phyloP scores from a whole-genome alignment of 2,113 vertebrate species.

The Formicarius rufipectus region DNA sequence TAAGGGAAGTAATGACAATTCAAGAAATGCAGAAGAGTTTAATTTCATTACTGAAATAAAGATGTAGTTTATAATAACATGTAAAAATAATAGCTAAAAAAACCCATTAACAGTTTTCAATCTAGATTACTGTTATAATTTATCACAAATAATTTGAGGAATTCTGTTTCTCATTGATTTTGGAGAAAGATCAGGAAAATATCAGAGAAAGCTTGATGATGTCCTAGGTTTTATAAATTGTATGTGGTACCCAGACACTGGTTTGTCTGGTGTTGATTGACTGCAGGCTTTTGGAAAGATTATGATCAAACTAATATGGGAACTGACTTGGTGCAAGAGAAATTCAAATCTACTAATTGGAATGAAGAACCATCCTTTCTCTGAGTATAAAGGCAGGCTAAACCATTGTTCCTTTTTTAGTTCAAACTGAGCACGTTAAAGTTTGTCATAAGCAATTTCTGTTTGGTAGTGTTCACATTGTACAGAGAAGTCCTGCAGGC shows the following conservation, averaged over 20 bases:
- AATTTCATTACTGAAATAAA: background rate
- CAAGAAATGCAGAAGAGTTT: background rate
- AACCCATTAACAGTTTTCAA: background rate
- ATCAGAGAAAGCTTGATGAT: background rate
- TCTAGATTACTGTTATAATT: background rate
- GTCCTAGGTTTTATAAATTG: background rate
- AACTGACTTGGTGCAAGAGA: background rate
- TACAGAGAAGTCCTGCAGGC: background rate
- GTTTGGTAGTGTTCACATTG: background rate
- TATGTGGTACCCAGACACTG: background rate
- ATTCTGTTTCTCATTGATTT: background rate
- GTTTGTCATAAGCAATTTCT: background rate
- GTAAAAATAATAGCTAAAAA: background rate
- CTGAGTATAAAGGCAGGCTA: background rate
- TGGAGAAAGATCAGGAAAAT: background rate
- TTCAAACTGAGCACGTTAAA: background rate
- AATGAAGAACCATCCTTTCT: background rate
- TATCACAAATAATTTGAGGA: background rate
- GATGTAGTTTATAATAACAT: background rate
- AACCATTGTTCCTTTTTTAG: background rate
- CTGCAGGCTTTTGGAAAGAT: background rate
- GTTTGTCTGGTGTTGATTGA: background rate
- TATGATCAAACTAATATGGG: background rate
- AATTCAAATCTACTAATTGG: background rate
- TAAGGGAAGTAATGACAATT: background rate